Evolutionary conservation across 2,888 invertebrate species (phyloP), one percentile per base, ranked within the genome.

Genomic region (Orthosia cruda): DNA sequence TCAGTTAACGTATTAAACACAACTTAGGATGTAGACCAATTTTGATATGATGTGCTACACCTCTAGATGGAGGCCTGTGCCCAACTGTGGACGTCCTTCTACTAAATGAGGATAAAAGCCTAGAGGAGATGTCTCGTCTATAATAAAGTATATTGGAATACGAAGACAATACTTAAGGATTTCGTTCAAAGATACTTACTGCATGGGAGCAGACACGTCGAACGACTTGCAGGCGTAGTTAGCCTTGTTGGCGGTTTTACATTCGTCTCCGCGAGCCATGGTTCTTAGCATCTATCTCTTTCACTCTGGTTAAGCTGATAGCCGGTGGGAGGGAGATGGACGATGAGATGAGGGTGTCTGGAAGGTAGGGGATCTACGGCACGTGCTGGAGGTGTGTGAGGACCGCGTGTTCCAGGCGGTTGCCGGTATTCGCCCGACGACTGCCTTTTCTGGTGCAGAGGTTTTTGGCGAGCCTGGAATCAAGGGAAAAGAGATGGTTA

Each of bases 331-430:
- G 89, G 90, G 90, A 88, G 91, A 93, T 92, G 92, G 89, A 83
- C 74, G 92, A 89, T 88, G 88, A 71, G 83, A 73, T 81, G 85
- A 83, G 72, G 79, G 23, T 55, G 74, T 12, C 62, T 67, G 73
- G 55, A 23, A 13, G 20, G 80, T 65, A 55, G 87, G 23, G 86
- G 69, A 93, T 85, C 98, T 98, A 99, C 87, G 98, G 98, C 83
- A 98, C 98, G 98, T 98, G 98, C 94, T 98, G 98, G 67, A 98
- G 97, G 92, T 98, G 98, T 66, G 98, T 98, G 64, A 99, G 97
- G 59, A 99, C 98, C 91, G 98, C 97, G 93, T 98, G 97, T 97
- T 99, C 98, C 95, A 98, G 96, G 77, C 98, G 97, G 97, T 99
- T 99, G 87, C 98, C 98, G 94, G 98, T 97, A 97, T 98, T 98